Base-by-base conservation (phyloP, 1,140 invertebrate genomes). In the Pomacea maculata region DNA sequence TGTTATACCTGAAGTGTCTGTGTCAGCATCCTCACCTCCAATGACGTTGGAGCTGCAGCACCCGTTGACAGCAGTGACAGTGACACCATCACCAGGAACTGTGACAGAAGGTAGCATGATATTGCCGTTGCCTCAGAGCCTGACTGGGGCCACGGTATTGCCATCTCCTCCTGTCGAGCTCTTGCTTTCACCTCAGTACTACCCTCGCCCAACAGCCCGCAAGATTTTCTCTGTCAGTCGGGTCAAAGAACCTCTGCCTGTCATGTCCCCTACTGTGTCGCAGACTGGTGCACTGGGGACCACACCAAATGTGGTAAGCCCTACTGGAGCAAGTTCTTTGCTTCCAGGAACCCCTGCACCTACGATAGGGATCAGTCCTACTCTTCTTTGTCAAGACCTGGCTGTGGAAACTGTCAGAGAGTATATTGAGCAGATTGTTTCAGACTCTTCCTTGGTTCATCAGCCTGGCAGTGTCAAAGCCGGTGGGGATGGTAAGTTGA, bases 161-260 rank as follows among this genome's bases (percentile, higher is more conserved):
- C 75, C 80, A 45, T 64, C 85, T 25, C 86, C 87, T 25, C 84
- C 87, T 55, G 83, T 80, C 11, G 85, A 88, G 70, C 79, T 89
- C 14, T 75, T 90, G 15, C 80, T 89, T 11, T 88, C 87, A 81
- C 89, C 88, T 17, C 89, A 90, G 79, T 90, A 88, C 71, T 86
- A 83, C 79, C 83, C 82, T 19, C 84, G 83, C 54, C 86, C 84
- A 12, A 87, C 86, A 82, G 88, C 88, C 65, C 87, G 88, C 79
- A 89, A 90, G 80, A 86, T 89, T 57, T 89, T 90, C 73, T 88
- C 88, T 64, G 89, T 90, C 19, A 88, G 86, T 65, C 82, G 84
- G 78, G 89, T 89, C 52, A 67, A 54, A 54, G 83, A 85, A 54
- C 67, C 79, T 14, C 72, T 77, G 15, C 74, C 76, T 65, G 70